A percentile compares a stretch with the other conserved stretches of the same genome.
Evolutionary conservation across 2,888 invertebrate genomes (phyloP).

Genomic region (Schizotus pectinicornis): DNA sequence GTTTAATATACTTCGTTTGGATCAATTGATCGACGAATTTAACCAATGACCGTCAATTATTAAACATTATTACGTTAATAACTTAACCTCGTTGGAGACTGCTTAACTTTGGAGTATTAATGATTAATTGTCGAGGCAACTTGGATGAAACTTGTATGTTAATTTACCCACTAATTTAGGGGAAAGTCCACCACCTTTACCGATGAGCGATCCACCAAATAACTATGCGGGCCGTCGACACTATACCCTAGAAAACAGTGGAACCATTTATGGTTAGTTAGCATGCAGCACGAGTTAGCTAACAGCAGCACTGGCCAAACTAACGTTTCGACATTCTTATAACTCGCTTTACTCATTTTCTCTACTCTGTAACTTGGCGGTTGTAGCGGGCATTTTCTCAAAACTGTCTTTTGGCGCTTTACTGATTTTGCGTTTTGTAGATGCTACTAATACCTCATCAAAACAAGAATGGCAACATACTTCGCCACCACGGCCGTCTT

Average conservation of each 20-base stretch:
- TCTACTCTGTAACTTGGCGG: neutral
- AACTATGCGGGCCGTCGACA: constrained; percentile 47
- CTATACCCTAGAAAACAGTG: constrained; percentile 51
- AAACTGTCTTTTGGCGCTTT: neutral
- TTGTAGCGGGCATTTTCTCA: constrained; percentile 3
- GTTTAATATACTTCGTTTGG: constrained; percentile 5
- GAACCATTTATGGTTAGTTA: constrained; percentile 56
- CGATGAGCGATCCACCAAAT: constrained; percentile 64
- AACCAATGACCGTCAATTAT: constrained; percentile 4
- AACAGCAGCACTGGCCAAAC: constrained; percentile 26
- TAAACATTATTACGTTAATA: constrained; percentile 8
- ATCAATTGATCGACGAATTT: constrained; percentile 4
- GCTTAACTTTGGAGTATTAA: neutral
- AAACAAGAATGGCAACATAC: constrained; percentile 22
- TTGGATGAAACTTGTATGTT: no score
- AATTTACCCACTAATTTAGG: constrained; percentile 50
- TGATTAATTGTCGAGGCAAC: constrained; percentile 2
- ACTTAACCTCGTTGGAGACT: neutral
- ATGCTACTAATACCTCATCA: constrained; percentile 26
- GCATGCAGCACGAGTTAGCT: constrained; percentile 33
- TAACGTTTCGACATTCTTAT: constrained; percentile 23
- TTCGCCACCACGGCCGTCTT: constrained; percentile 41
- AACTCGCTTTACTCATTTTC: constrained; percentile 19
- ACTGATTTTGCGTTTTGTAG: constrained; percentile 18
- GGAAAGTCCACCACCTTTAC: constrained; percentile 67